Conservation (phyloP, 2,888 invertebrate genomes). For the Anaspis maculata region DNA sequence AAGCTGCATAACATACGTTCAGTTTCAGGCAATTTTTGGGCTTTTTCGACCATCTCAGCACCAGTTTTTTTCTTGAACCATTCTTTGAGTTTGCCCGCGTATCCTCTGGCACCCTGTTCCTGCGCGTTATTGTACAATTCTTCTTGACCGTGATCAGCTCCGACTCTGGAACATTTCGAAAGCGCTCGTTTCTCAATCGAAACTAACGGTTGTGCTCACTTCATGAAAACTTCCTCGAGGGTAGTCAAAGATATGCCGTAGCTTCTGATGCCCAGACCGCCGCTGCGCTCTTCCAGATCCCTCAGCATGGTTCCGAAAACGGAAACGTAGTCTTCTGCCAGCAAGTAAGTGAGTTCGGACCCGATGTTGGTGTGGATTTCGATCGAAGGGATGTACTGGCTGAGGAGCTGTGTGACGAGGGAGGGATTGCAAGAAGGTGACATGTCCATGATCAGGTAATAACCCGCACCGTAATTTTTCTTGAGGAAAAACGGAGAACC, state of each 20-base stretch:
- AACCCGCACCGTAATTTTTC: constrained; percentile 77
- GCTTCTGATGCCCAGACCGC: constrained; percentile 57
- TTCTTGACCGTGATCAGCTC: constrained; percentile 31
- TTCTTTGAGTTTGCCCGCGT: no score
- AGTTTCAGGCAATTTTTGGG: no score
- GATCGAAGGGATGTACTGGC: constrained; percentile 56
- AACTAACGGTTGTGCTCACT: no score
- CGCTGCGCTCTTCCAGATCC: constrained; percentile 54
- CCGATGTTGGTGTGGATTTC: constrained; percentile 64
- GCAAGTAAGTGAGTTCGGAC: constrained; percentile 62
- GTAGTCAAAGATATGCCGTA: constrained; percentile 81
- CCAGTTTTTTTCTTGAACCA: no score
- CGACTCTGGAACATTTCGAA: constrained; percentile 24
- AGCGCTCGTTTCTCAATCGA: constrained; percentile 2
- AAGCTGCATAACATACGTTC: no score
- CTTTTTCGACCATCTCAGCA: no score
- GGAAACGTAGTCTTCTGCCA: constrained; percentile 54
- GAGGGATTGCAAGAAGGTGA: constrained; percentile 43
- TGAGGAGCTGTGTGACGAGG: constrained; percentile 52
- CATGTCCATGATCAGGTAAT: constrained; percentile 68
- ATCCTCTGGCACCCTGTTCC: no score
- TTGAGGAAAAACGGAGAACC: constrained; percentile 78
- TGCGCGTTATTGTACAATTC: constrained; percentile 19
- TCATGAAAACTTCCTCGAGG: constrained; percentile 84
- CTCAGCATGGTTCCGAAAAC: constrained; percentile 60